Conservation (phyloP, 2,797 vertebrate genomes). For the Chromis chromis region DNA sequence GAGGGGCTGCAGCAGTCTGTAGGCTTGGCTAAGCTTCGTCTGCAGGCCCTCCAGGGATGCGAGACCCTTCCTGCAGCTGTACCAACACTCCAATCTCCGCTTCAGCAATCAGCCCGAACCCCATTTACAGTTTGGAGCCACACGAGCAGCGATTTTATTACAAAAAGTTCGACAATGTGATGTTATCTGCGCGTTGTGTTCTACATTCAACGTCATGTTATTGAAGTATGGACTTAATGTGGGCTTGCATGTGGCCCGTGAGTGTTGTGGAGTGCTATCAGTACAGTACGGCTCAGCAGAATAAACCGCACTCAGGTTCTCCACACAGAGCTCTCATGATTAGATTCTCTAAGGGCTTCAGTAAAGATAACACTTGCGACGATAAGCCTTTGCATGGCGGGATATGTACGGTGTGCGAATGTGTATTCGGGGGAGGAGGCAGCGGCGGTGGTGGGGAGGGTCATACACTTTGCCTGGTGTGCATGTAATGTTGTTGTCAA, state of each 20-base stretch:
- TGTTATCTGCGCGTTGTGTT: constrained; percentile 44
- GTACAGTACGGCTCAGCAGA: constrained; percentile 56
- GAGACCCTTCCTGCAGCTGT: constrained; percentile 65
- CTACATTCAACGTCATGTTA: constrained; percentile 39
- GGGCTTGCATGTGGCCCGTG: constrained; percentile 29
- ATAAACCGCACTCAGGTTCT: constrained; percentile 63
- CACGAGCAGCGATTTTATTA: constrained; percentile 42
- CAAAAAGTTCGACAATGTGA: constrained; percentile 43
- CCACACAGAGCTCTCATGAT: constrained; percentile 63
- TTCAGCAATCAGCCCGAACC: constrained; percentile 49
- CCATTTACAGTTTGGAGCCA: constrained; percentile 50
- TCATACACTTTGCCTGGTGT: constrained; percentile 56
- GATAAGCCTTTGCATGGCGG: constrained; percentile 67
- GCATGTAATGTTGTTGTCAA: constrained; percentile 79
- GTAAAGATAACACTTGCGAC: constrained; percentile 71
- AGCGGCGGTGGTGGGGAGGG: background rate
- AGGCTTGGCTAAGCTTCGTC: constrained; percentile 54
- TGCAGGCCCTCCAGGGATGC: constrained; percentile 42
- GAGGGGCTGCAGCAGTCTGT: constrained; percentile 49
- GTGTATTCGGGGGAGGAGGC: constrained; percentile 17
- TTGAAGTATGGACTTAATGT: constrained; percentile 54
- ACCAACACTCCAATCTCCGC: constrained; percentile 48
- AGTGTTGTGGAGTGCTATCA: constrained; percentile 58
- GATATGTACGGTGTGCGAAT: constrained; percentile 37
- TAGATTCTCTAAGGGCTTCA: constrained; percentile 67